These are phyloP conservation scores for Pachyuromys duprasi DNA, from an alignment of 2,797 vertebrate species.

Conservation along the genomic window DNA sequence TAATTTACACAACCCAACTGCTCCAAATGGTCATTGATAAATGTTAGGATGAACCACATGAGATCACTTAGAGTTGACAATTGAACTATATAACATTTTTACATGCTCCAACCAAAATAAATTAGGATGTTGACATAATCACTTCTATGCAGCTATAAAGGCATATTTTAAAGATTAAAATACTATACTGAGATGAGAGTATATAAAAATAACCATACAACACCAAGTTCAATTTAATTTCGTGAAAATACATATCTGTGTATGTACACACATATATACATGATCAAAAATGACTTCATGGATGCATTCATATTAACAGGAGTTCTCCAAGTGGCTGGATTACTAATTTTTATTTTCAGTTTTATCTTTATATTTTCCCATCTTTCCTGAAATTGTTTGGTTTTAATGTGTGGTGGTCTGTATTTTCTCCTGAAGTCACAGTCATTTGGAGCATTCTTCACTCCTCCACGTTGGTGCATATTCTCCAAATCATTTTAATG, in stretches of 20 bases:
- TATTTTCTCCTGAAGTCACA: conserved; percentile 24
- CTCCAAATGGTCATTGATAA: conserved; percentile 46
- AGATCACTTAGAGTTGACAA: conserved; percentile 31
- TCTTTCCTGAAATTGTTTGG: neutral
- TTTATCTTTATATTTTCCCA: conserved; percentile 34
- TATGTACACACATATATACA: neutral
- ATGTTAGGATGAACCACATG: neutral
- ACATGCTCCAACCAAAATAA: neutral
- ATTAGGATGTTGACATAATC: neutral
- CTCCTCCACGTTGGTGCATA: neutral
- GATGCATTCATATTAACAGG: neutral
- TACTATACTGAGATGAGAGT: neutral
- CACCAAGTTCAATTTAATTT: conserved; percentile 38
- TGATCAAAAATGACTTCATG: neutral
- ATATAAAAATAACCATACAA: conserved; percentile 37
- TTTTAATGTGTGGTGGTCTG: conserved; percentile 1
- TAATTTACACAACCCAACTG: neutral
- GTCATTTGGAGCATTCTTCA: too few relatives aligned
- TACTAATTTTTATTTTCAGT: conserved; percentile 44
- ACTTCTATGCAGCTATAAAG: neutral
- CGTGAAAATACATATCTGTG: neutral
- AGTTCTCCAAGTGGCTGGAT: neutral
- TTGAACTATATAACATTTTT: neutral
- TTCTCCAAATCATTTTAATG: conserved; percentile 27
- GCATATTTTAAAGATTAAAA: conserved; percentile 35